phyloP scores from a whole-genome alignment of 1,140 invertebrate species.

The Zelostemma sp. region DNA sequence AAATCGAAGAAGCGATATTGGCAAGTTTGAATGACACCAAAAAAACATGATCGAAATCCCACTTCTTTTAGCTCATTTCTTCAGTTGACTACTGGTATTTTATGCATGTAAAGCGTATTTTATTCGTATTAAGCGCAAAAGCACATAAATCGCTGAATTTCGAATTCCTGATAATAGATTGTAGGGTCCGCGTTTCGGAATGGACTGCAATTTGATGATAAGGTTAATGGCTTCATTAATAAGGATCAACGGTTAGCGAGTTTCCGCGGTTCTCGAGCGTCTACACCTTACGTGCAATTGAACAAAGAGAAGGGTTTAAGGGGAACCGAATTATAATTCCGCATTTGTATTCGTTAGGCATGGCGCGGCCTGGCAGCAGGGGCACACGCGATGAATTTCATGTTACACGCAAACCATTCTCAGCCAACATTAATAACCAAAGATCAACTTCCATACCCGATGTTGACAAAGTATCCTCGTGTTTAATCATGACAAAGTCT shows the following conservation, averaged over 20 bases:
- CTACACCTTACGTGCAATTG: constrained; percentile 29
- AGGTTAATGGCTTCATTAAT: constrained; percentile 55
- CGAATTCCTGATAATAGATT: constrained; percentile 4
- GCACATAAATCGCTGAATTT: neutral
- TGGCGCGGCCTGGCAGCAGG: constrained; percentile 21
- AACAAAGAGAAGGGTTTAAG: constrained; percentile 43
- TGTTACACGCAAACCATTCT: constrained; percentile 38
- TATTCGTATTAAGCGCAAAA: neutral
- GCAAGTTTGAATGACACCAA: too few relatives aligned
- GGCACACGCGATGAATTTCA: constrained; percentile 48
- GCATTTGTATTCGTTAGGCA: constrained; percentile 57
- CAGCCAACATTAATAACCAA: constrained; percentile 27
- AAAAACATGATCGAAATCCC: too few relatives aligned
- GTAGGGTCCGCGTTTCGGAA: neutral
- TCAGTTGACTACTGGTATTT: neutral
- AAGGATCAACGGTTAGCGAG: constrained; percentile 45
- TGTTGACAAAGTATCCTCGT: constrained; percentile 28
- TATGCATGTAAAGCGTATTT: too few relatives aligned
- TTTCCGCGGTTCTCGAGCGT: constrained; percentile 31
- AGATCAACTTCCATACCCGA: constrained; percentile 20
- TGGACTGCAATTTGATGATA: constrained; percentile 49
- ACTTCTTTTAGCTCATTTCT: too few relatives aligned
- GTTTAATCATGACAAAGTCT: constrained; percentile 14
- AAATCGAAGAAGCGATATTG: too few relatives aligned
- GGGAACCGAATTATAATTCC: constrained; percentile 44